Evolutionary conservation across 2,888 invertebrate genomes (phyloP).

Genomic region (Watsonalla cultraria): DNA sequence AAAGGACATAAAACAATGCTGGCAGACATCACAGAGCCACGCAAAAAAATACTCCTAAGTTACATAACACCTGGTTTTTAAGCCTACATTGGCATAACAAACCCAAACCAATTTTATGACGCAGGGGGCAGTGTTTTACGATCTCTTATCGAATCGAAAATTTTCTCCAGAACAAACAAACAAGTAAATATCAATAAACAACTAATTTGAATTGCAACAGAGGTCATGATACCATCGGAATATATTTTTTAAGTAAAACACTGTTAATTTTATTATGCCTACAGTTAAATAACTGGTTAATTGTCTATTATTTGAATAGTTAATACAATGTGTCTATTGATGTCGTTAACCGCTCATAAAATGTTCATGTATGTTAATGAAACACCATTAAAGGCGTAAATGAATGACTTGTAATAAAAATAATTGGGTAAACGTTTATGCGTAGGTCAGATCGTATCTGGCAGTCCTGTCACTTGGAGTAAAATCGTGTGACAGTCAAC

Average conservation of each 20-base stretch:
- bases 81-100: conserved; percentile 52
- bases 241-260: conserved; percentile 20
- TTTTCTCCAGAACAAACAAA: conserved; percentile 57
- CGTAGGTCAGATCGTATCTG: conserved; percentile 4
- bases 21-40: conserved; percentile 41
- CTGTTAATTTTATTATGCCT: conserved; percentile 22
- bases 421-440: not conserved
- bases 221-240: conserved; percentile 35
- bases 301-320: conserved; percentile 20
- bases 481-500: conserved; percentile 49
- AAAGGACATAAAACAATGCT: conserved; percentile 61
- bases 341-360: conserved; percentile 20
- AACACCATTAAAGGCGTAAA: conserved; percentile 4
- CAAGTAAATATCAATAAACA: conserved; percentile 45
- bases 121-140: conserved; percentile 68
- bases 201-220: conserved; percentile 51
- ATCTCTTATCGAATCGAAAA: conserved; percentile 68
- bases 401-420: conserved; percentile 6
- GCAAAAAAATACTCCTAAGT: conserved; percentile 48
- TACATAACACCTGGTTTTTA: conserved; percentile 49
- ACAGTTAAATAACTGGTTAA: conserved; percentile 21
- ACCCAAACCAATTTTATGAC: conserved; percentile 59
- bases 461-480: conserved; percentile 38
- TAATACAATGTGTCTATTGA: conserved; percentile 20
- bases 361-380: conserved; percentile 16